These are phyloP conservation scores for Sorex maritimensis DNA, from an alignment of 2,797 vertebrate species.

Conservation along the genomic window DNA sequence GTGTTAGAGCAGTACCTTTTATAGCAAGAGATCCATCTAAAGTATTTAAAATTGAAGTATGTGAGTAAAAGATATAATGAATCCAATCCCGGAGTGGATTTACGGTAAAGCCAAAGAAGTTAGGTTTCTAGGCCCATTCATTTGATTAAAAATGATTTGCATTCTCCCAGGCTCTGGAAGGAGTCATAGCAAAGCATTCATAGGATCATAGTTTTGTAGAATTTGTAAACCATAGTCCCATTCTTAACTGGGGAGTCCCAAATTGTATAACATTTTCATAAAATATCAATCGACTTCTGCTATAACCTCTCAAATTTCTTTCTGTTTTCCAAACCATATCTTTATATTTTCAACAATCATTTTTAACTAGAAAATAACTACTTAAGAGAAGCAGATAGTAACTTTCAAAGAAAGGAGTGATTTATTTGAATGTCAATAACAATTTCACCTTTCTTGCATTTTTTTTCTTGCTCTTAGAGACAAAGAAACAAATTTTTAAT, in stretches of 20 bases:
- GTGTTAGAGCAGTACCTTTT: neutral
- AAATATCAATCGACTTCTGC: neutral
- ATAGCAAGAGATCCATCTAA: neutral
- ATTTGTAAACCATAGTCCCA: slow-evolving; percentile 29
- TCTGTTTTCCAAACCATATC: too few relatives aligned
- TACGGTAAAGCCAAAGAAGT: neutral
- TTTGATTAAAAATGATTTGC: neutral
- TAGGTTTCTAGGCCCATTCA: neutral
- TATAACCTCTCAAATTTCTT: neutral
- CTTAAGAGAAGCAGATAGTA: neutral
- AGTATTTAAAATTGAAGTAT: slow-evolving; percentile 14
- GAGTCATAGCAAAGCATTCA: neutral
- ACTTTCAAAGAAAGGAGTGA: slow-evolving; percentile 9
- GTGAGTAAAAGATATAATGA: neutral
- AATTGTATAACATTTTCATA: neutral
- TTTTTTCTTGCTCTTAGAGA: slow-evolving; percentile 51
- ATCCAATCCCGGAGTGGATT: neutral
- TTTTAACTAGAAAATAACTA: neutral
- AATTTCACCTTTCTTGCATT: slow-evolving; percentile 19
- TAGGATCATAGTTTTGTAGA: neutral
- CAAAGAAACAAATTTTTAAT: slow-evolving; percentile 33
- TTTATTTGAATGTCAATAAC: slow-evolving; percentile 19
- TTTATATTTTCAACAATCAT: neutral
- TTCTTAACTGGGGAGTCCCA: neutral
- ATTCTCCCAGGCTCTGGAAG: neutral